Base-by-base conservation (phyloP, 1,140 invertebrate genomes). In the Eumeta japonica region DNA sequence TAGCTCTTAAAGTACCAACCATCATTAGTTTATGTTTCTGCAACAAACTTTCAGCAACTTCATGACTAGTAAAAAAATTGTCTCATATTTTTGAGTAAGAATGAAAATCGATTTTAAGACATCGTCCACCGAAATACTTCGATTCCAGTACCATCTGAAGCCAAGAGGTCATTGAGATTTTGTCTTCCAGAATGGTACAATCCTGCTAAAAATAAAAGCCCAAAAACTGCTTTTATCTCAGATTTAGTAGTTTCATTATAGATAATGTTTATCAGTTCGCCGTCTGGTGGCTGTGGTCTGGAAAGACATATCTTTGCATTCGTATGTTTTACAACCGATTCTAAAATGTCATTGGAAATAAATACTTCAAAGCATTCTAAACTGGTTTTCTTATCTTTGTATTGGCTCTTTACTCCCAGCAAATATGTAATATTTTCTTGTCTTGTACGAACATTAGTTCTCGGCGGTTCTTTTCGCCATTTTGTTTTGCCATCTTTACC, bases 61-160 rank as follows among this genome's bases (percentile, higher is more conserved):
- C 41, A 28, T 18, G 36, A 39, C 27, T 36, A 46, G 38, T 45
- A 54, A 50, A 48, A 14, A 3, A 55, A 36, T 55, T 53, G 38
- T 58, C 50, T 18, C 11, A 46, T 17, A 40, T 17, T 13, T 33
- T 37, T 41, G 33, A 36, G 35, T 3, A 46, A 30, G 24, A 50
- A 50, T 5, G 39, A 35, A 31, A 50, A 50, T 24, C 45, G 27
- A 18, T 51, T 35, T 15, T 45, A 10, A 5, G 46, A 49, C 46
- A 55, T 52, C 1, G 43, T 46, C 5, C 28, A 36, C 1, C 43
- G 28, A 47, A 55, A 51, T 9, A 55, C 45, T 12, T 55, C 48
- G 9, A 53, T 39, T 15, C 45, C 50, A 19, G 47, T 53, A 10
- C 47, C 47, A 44, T 47, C 50, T 15, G 41, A 42, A 10, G 31